Percentiles rank a stretch among this genome's conserved stretches.
Evolutionary conservation across 2,797 vertebrate genomes (phyloP).

Genomic region (Mormyrops attenuatus): DNA sequence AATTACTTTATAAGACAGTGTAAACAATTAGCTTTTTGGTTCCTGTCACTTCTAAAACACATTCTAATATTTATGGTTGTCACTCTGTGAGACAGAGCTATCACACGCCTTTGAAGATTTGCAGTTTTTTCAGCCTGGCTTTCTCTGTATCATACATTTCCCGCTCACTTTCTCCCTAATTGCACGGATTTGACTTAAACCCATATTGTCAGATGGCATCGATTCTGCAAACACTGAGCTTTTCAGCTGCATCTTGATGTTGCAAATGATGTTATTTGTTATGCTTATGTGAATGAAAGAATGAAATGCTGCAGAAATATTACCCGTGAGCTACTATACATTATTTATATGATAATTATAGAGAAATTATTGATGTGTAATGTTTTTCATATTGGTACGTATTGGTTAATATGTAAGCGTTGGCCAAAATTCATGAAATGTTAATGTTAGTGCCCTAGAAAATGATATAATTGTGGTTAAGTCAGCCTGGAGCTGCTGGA

Average conservation of each 20-base stretch:
- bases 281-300: background rate
- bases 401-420: background rate
- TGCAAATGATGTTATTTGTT: background rate
- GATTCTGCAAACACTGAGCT: background rate
- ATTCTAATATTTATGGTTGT: background rate
- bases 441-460: background rate
- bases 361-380: slow-evolving; percentile 7
- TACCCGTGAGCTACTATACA: background rate
- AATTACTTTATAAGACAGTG: background rate
- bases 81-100: background rate
- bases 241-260: background rate
- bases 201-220: background rate
- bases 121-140: background rate
- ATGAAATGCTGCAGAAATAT: background rate
- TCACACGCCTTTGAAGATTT: background rate
- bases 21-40: background rate
- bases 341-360: slow-evolving; percentile 3
- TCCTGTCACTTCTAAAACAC: background rate
- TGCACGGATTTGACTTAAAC: background rate
- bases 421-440: slow-evolving; percentile 3
- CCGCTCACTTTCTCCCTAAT: background rate
- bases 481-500: background rate
- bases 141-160: background rate
- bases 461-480: background rate
- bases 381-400: background rate